Conservation (phyloP, 2,113 vertebrate genomes). For the Gracilinanus agilis region DNA sequence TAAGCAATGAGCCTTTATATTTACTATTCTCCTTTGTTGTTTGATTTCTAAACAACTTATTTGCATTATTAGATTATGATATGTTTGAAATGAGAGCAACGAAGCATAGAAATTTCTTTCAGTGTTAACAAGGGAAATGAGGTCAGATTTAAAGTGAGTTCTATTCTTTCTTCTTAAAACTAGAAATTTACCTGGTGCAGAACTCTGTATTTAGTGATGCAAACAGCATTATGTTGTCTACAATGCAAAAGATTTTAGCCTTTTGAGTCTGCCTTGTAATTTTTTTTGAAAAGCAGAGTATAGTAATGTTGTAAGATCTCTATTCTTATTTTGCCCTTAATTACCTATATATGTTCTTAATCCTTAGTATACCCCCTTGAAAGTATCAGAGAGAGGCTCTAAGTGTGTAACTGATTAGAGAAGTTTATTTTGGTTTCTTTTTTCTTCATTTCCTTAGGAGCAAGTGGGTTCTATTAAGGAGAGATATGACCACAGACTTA, state of each 20-base stretch:
- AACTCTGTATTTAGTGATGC: not conserved
- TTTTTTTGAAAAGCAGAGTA: not conserved
- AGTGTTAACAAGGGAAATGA: conserved; percentile 34
- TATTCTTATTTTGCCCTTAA: conserved; percentile 37
- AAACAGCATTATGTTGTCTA: not conserved
- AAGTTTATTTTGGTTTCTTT: conserved; percentile 65
- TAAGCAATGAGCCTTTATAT: conserved; percentile 31
- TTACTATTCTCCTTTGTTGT: not conserved
- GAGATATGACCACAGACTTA: conserved; percentile 95
- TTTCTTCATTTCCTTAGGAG: conserved; percentile 87
- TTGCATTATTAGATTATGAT: conserved; percentile 46
- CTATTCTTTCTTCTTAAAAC: not conserved
- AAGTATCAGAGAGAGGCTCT: conserved; percentile 29
- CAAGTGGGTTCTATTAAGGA: conserved; percentile 99
- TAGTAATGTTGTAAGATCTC: conserved; percentile 28
- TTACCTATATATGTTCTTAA: not conserved
- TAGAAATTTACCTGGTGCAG: not conserved
- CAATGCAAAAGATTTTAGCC: not conserved
- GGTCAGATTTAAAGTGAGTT: conserved; percentile 28
- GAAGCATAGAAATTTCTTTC: not conserved
- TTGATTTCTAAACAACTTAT: conserved; percentile 26
- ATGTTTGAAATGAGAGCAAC: conserved; percentile 50
- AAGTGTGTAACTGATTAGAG: conserved; percentile 38
- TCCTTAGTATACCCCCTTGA: conserved; percentile 29
- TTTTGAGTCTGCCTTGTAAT: conserved; percentile 37